A percentile compares a stretch with the other conserved stretches of the same genome.
Conservation (phyloP, 2,888 invertebrate species). For the Pomacea canaliculata region DNA sequence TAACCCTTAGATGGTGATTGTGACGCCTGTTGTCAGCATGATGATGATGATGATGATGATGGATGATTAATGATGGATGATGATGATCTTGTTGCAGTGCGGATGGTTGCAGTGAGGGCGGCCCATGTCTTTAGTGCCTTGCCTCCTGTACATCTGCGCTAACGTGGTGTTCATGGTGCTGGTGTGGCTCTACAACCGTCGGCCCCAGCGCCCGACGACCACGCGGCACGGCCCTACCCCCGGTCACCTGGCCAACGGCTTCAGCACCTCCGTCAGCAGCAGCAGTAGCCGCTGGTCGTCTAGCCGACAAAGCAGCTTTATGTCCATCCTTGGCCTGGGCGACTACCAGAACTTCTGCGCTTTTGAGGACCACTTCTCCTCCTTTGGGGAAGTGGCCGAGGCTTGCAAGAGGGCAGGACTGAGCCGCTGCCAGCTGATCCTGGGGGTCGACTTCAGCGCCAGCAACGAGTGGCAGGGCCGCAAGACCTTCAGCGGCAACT, state of each 20-base stretch:
- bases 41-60: not conserved
- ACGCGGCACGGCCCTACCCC: constrained; percentile 7
- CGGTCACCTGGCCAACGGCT: constrained; percentile 1
- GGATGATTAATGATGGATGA: not conserved
- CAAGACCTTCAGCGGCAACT: constrained; percentile 70
- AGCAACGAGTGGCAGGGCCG: constrained; percentile 74
- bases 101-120: constrained; percentile 5
- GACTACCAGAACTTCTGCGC: constrained; percentile 48
- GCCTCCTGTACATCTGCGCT: constrained; percentile 58
- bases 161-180: constrained; percentile 58
- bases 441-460: constrained; percentile 74
- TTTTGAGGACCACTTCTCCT: constrained; percentile 65
- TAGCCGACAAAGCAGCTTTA: constrained; percentile 41
- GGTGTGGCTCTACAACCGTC: constrained; percentile 51
- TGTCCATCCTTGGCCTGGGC: constrained; percentile 48
- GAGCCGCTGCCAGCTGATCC: constrained; percentile 71
- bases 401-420: constrained; percentile 71
- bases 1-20: too few species aligned
- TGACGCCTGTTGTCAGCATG: too few species aligned
- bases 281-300: not conserved
- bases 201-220: constrained; percentile 27
- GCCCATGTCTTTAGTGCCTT: constrained; percentile 53
- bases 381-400: constrained; percentile 63
- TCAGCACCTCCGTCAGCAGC: constrained; percentile 20
- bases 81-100: constrained; percentile 3